Evolutionary conservation across 2,113 vertebrate species (phyloP).

Genomic region (Murina feae): DNA sequence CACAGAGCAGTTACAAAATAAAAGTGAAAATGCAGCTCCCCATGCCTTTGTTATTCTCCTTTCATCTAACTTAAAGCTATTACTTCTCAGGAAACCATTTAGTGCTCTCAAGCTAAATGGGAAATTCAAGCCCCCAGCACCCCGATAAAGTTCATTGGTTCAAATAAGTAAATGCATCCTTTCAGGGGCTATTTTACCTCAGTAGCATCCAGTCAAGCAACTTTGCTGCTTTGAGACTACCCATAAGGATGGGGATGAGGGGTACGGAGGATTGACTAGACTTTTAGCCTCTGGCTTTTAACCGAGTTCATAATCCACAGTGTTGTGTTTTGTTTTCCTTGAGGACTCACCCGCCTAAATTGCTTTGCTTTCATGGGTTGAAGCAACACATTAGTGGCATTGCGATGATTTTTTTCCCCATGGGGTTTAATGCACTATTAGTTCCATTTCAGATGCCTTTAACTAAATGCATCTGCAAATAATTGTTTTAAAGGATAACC

Average conservation of each 20-base stretch:
- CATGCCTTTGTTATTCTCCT: background rate
- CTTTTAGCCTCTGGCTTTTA: background rate
- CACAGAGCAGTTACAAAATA: background rate
- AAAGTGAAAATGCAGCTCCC: background rate
- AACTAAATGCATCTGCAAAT: conserved; percentile 59
- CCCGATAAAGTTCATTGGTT: background rate
- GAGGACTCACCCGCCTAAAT: background rate
- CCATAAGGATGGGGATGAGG: background rate
- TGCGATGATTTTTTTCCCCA: background rate
- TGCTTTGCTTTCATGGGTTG: conserved; percentile 11
- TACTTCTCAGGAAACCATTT: background rate
- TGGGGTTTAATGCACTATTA: conserved; percentile 14
- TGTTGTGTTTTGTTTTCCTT: background rate
- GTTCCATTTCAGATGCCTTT: conserved; percentile 51
- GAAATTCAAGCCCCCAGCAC: background rate
- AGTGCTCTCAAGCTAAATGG: background rate
- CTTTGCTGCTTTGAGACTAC: background rate
- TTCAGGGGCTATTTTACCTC: background rate
- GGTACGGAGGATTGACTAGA: background rate
- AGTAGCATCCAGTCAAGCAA: background rate
- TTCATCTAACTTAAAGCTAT: background rate
- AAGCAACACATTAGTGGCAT: conserved; percentile 3
- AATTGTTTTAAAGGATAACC: conserved; percentile 57
- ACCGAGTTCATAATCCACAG: background rate
- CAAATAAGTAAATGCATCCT: background rate